phyloP scores from a whole-genome alignment of 2,888 invertebrate species.

The Dromius quadrimaculatus region DNA sequence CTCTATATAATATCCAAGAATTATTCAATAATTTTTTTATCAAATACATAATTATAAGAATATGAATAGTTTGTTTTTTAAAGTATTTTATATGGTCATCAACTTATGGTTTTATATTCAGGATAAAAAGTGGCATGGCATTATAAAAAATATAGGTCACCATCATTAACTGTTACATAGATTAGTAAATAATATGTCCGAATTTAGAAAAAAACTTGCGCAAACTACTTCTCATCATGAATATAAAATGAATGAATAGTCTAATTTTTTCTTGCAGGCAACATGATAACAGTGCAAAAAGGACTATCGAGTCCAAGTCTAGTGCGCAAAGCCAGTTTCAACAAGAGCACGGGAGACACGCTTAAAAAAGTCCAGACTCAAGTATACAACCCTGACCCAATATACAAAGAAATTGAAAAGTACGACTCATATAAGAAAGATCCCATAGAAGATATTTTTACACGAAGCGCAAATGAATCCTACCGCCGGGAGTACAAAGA shows the following conservation, averaged over 20 bases:
- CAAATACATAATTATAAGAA: no score
- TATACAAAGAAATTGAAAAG: slow-evolving; percentile 48
- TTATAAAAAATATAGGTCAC: no score
- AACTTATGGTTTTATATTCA: neutral
- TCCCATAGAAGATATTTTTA: slow-evolving; percentile 66
- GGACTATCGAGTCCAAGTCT: slow-evolving; percentile 87
- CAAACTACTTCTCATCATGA: no score
- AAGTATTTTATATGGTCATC: neutral
- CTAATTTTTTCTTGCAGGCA: slow-evolving; percentile 62
- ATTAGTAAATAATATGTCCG: no score
- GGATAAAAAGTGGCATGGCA: no score
- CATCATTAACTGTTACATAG: no score
- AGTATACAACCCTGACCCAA: slow-evolving; percentile 58
- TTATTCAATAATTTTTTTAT: neutral
- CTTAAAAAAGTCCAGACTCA: slow-evolving; percentile 65
- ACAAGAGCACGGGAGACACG: slow-evolving; percentile 64
- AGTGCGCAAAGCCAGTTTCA: slow-evolving; percentile 78
- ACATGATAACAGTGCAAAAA: slow-evolving; percentile 78
- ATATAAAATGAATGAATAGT: no score
- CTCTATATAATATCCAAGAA: no score
- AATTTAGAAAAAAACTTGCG: no score
- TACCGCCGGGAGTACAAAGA: slow-evolving; percentile 63
- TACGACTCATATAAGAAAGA: slow-evolving; percentile 57
- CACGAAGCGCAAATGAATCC: slow-evolving; percentile 63
- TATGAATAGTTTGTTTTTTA: no score